These are phyloP conservation scores for Erebia epiphron DNA, from an alignment of 2,888 invertebrate species.

Conservation along the genomic window DNA sequence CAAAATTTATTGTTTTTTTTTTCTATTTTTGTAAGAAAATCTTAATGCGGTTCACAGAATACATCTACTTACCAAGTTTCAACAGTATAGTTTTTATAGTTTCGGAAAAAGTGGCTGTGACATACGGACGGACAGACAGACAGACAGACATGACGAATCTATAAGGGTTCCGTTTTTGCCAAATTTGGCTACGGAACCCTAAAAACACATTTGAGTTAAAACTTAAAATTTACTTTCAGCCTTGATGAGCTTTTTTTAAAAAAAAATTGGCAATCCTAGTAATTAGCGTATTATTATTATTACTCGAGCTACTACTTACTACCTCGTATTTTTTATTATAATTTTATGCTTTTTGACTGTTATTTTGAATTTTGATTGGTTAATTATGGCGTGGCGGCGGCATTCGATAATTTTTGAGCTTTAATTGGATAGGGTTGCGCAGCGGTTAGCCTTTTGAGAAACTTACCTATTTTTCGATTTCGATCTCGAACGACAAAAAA, in stretches of 20 bases:
- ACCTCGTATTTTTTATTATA: slow-evolving; percentile 7
- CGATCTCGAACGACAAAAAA: slow-evolving; percentile 9
- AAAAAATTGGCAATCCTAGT: slow-evolving; percentile 4
- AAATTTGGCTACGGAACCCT: too few species aligned
- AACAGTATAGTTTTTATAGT: too few species aligned
- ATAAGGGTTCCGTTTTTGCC: too few species aligned
- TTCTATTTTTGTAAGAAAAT: too few species aligned
- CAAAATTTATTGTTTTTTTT: too few species aligned
- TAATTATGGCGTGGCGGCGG: slow-evolving; percentile 14
- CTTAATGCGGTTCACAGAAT: too few species aligned
- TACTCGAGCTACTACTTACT: background rate
- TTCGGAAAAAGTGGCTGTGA: too few species aligned
- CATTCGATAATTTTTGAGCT: background rate
- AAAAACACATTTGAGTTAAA: background rate
- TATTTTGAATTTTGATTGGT: slow-evolving; percentile 17
- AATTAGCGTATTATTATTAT: background rate
- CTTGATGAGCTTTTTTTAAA: background rate
- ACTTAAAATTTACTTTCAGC: too few species aligned
- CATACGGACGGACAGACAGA: too few species aligned
- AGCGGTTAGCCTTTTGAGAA: slow-evolving; percentile 4
- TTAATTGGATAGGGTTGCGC: slow-evolving; percentile 17
- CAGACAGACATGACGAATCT: too few species aligned
- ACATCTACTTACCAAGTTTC: too few species aligned
- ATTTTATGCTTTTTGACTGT: slow-evolving; percentile 5
- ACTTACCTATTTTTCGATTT: background rate